phyloP scores from a whole-genome alignment of 1,140 invertebrate genomes.

The Bombyx mori region ASM3026992v2 NC_085111.1:4092001-4092500 shows the following conservation, averaged over 20 bases:
- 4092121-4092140: too few relatives aligned
- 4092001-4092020: too few relatives aligned
- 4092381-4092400: slow-evolving; percentile 22
- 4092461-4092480: slow-evolving; percentile 18
- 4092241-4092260: not conserved
- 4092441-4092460: slow-evolving; percentile 5
- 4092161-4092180: too few relatives aligned
- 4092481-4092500: not conserved
- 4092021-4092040: too few relatives aligned
- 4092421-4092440: slow-evolving; percentile 22
- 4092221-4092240: not conserved
- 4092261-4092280: not conserved
- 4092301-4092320: slow-evolving; percentile 25
- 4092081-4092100: too few relatives aligned
- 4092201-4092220: too few relatives aligned
- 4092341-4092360: slow-evolving; percentile 27
- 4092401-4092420: slow-evolving; percentile 23
- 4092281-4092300: not conserved
- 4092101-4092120: too few relatives aligned
- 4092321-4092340: slow-evolving; percentile 27
- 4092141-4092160: too few relatives aligned
- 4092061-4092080: too few relatives aligned
- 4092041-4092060: too few relatives aligned
- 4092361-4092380: slow-evolving; percentile 25
- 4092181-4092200: too few relatives aligned